phyloP scores from a whole-genome alignment of 2,888 invertebrate genomes.

The Ectropis crepuscularia region DNA sequence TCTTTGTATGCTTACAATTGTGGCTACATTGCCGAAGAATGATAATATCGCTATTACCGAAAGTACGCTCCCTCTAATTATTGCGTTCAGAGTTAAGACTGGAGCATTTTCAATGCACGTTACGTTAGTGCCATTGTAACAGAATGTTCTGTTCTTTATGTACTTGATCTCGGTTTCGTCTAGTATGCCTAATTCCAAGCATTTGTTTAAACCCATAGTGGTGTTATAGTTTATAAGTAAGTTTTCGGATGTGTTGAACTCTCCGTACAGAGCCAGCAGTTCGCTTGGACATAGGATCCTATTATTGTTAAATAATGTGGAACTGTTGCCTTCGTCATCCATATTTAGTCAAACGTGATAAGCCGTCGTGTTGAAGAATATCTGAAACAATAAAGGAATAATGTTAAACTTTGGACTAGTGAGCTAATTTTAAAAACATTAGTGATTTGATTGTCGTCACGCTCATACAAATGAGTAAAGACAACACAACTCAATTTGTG shows the following conservation, averaged over 20 bases:
- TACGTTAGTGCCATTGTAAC: slow-evolving; percentile 67
- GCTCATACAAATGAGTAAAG: no score
- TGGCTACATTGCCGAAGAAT: slow-evolving; percentile 89
- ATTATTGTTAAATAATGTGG: slow-evolving; percentile 72
- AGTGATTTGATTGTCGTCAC: no score
- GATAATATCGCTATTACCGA: slow-evolving; percentile 89
- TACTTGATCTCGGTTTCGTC: slow-evolving; percentile 60
- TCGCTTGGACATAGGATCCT: slow-evolving; percentile 56
- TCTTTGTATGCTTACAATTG: slow-evolving; percentile 90
- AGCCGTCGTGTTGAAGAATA: slow-evolving; percentile 39
- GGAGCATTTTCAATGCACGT: slow-evolving; percentile 88
- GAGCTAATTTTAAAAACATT: no score
- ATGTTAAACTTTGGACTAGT: not conserved
- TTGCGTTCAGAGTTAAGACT: slow-evolving; percentile 84
- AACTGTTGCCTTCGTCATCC: slow-evolving; percentile 77
- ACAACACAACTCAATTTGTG: no score
- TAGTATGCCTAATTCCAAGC: slow-evolving; percentile 57
- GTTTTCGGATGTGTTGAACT: slow-evolving; percentile 53
- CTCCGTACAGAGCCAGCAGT: slow-evolving; percentile 53
- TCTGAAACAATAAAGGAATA: slow-evolving; percentile 64
- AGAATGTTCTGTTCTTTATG: slow-evolving; percentile 52
- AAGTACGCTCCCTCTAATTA: slow-evolving; percentile 88
- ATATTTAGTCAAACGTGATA: slow-evolving; percentile 77
- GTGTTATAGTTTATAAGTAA: slow-evolving; percentile 47
- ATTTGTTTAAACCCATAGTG: slow-evolving; percentile 71